Evolutionary conservation across 2,113 vertebrate genomes (phyloP).

Genomic region (Ochotona princeps): DNA sequence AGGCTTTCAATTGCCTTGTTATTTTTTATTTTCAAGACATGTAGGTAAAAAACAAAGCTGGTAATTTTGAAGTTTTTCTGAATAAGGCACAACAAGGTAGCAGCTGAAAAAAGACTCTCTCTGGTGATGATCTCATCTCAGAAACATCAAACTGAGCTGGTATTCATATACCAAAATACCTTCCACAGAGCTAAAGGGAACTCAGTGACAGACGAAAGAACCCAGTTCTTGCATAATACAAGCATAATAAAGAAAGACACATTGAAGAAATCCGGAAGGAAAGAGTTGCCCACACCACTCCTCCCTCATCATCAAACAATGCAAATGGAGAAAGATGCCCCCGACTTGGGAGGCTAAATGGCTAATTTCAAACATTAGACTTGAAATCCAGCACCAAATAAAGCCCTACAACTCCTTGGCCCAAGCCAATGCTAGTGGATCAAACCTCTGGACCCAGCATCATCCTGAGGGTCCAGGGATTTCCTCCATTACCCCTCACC

Average conservation of each 20-base stretch:
- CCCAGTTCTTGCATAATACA: neutral
- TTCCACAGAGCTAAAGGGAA: neutral
- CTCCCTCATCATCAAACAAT: neutral
- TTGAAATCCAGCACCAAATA: neutral
- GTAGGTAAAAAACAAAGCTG: constrained; percentile 2
- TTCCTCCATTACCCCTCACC: neutral
- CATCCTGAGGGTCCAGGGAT: neutral
- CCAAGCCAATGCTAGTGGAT: neutral
- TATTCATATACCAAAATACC: neutral
- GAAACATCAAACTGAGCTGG: neutral
- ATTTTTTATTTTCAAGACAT: neutral
- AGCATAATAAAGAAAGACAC: neutral
- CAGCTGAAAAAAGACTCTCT: neutral
- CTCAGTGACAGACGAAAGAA: neutral
- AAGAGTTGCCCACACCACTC: neutral
- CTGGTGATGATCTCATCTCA: neutral
- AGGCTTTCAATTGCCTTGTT: neutral
- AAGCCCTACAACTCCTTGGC: too few relatives aligned
- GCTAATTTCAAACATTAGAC: too few relatives aligned
- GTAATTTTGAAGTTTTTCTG: neutral
- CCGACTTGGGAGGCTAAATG: neutral
- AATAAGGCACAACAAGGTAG: neutral
- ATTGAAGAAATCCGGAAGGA: neutral
- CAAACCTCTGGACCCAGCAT: neutral
- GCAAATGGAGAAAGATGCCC: neutral